Evolutionary conservation across 2,888 invertebrate genomes (phyloP).

Genomic region (Nemotelus pantherinus): DNA sequence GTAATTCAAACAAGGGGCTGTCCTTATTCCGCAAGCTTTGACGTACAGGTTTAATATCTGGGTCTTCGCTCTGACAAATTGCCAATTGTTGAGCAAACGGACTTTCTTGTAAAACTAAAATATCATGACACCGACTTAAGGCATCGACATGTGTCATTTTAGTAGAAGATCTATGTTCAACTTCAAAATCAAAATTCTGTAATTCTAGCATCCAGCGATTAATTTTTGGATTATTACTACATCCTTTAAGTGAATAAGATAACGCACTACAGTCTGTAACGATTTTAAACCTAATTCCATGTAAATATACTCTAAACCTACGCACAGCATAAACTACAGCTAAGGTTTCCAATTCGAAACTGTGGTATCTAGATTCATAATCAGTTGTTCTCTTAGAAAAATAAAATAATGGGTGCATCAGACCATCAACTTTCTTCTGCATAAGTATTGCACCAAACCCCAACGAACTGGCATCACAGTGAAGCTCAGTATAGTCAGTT

Average conservation of each 20-base stretch:
- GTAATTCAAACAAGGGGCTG: not conserved
- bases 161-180: constrained; percentile 47
- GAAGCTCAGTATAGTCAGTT: constrained; percentile 54
- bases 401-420: constrained; percentile 55
- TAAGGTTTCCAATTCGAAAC: constrained; percentile 56
- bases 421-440: constrained; percentile 50
- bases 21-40: not conserved
- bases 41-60: constrained; percentile 47
- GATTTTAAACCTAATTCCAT: constrained; percentile 54
- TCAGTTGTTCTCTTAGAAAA: constrained; percentile 55
- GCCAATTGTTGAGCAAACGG: not conserved
- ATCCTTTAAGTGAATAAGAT: constrained; percentile 47
- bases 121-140: constrained; percentile 51
- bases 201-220: constrained; percentile 48
- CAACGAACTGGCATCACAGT: constrained; percentile 55
- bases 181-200: constrained; percentile 48
- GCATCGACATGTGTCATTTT: constrained; percentile 56
- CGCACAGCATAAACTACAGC: constrained; percentile 55
- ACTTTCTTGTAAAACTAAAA: constrained; percentile 2
- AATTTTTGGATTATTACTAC: constrained; percentile 52
- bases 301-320: constrained; percentile 54
- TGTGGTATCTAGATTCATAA: constrained; percentile 54
- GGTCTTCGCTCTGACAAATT: constrained; percentile 39
- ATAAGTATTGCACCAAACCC: constrained; percentile 56
- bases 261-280: constrained; percentile 56